Evolutionary conservation across 2,888 invertebrate species (phyloP), one percentile per base, ranked within the genome.

Genomic region (Macrophya alboannulata): DNA sequence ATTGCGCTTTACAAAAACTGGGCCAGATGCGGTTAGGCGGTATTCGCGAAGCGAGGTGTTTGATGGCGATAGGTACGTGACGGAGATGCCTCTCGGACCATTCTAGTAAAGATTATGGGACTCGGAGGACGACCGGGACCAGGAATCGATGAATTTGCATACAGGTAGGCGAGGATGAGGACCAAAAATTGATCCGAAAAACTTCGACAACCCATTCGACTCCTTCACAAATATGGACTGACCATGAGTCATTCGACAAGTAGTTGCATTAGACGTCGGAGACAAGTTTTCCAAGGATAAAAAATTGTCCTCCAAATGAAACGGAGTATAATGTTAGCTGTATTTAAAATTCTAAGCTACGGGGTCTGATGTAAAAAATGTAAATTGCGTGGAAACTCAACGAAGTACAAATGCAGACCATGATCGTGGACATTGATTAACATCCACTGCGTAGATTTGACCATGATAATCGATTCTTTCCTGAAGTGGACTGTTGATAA

Each of bases 1-100:
- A 90, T 74, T 62, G 84, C 83, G 68, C 17, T 43, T 83, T 48
- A 68, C 65, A 83, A 83, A 83, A 83, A 83, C 83, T 83, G 68
- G 71, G 31, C 71, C 83, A 71, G 68, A 51, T 51, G 48, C 48
- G 45, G 68, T 68, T 83, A 45, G 17, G 37, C 65, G 31, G 21
- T 21, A 48, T 65, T 17, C 40, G 43, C 25, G 25, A 81, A 65
- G 68, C 37, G 65, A 51, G 83, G 68, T 83, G 83, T 83, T 31
- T 37, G 37, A n/a, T 17, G 21, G 65, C 81, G 62, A 62, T 62
- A 21, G 21, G 25, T 74, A 74, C 59, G 79, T 37, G 79, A 79
- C 79, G 79, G 4, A 59, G 31, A 76, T 76, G 45, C 79, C 25
- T 40, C 59, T 15, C 79, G n/a, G 25, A 77, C 25, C 31, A 31